phyloP scores from a whole-genome alignment of 2,113 vertebrate genomes.

The Plecturocebus donacophilus region DNA sequence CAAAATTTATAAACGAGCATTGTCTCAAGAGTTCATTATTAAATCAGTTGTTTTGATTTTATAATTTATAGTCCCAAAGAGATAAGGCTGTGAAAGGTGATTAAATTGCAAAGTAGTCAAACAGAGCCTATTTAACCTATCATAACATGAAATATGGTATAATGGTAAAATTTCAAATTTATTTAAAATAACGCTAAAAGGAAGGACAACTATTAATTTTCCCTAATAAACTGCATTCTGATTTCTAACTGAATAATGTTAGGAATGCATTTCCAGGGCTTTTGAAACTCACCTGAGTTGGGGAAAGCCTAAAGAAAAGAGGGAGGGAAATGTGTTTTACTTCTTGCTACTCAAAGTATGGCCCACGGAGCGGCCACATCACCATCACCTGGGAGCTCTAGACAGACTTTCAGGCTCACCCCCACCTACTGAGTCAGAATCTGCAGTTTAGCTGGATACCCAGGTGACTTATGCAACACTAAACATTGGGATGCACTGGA shows the following conservation, averaged over 20 bases:
- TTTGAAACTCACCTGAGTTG: background rate
- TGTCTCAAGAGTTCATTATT: background rate
- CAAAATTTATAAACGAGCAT: slow-evolving; percentile 7
- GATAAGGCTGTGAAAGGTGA: background rate
- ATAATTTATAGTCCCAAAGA: background rate
- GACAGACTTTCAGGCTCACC: background rate
- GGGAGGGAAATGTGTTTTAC: background rate
- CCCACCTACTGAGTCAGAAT: background rate
- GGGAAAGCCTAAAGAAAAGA: background rate
- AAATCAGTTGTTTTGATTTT: slow-evolving; percentile 25
- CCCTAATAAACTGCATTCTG: background rate
- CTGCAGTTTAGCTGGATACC: background rate
- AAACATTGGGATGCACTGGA: background rate
- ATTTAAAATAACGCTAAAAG: slow-evolving; percentile 2
- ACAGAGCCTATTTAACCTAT: background rate
- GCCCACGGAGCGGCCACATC: background rate
- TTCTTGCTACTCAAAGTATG: background rate
- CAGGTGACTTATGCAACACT: background rate
- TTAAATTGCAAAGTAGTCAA: background rate
- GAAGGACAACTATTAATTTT: background rate
- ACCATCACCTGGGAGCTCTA: background rate
- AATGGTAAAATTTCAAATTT: background rate
- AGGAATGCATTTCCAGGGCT: background rate
- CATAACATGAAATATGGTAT: background rate
- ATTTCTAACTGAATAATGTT: background rate